Conservation (phyloP, 1,140 invertebrate genomes). For the Geopemphigus sp. region DNA sequence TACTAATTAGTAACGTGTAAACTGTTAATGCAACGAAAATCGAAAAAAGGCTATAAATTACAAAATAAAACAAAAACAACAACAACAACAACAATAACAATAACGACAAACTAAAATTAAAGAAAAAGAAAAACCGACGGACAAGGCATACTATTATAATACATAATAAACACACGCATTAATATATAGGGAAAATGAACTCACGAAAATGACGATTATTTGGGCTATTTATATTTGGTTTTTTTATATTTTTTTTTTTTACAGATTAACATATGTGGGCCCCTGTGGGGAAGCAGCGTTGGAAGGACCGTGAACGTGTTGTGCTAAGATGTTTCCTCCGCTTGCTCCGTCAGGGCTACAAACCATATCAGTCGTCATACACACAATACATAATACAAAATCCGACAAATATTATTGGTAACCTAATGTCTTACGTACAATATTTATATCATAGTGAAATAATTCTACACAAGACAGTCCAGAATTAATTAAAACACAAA, state of each 20-base stretch:
- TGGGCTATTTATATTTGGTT: slow-evolving; percentile 35
- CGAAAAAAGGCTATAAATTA: too few species aligned
- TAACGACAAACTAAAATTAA: slow-evolving; percentile 50
- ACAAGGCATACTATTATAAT: slow-evolving; percentile 51
- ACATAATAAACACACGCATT: slow-evolving; percentile 51
- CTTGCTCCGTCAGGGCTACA: slow-evolving; percentile 51
- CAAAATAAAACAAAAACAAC: neutral
- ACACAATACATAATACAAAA: slow-evolving; percentile 43
- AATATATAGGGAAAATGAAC: slow-evolving; percentile 51
- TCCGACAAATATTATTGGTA: slow-evolving; percentile 9
- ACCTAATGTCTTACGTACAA: slow-evolving; percentile 10
- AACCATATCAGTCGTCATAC: slow-evolving; percentile 51
- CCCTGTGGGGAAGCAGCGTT: slow-evolving; percentile 79
- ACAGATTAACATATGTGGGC: slow-evolving; percentile 90
- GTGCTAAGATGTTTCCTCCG: slow-evolving; percentile 50
- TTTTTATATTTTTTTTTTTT: slow-evolving; percentile 58
- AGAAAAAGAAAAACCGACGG: slow-evolving; percentile 51
- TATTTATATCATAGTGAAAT: neutral
- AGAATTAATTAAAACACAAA: slow-evolving; percentile 13
- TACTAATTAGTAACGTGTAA: neutral
- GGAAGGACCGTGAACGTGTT: slow-evolving; percentile 58
- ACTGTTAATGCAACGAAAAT: neutral
- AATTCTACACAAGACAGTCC: neutral
- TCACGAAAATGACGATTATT: slow-evolving; percentile 53
- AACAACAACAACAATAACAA: slow-evolving; percentile 37